Evolutionary conservation across 1,140 invertebrate species (phyloP), one percentile per base, ranked within the genome.

Genomic region (Dinoponera quadriceps): DNA sequence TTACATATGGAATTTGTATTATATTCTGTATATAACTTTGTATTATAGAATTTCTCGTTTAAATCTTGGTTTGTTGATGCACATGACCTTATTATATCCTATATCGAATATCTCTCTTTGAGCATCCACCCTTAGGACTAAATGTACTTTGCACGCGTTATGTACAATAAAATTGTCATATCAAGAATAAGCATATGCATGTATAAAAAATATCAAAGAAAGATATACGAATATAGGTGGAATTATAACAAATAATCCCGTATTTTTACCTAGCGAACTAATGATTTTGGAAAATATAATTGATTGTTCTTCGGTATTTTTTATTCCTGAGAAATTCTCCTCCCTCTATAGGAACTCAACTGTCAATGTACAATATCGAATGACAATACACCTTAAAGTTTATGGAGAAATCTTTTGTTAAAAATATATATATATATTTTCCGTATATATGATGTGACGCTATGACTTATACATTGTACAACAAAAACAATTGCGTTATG

Each of bases 401-500:
- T 18, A 29, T 44, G 20, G 22, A 82, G 20, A 74, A 82, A 55
- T 65, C 22, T 71, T 81, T 59, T 72, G 22, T 83, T 77, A 83
- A 51, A n/a, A 78, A 77, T 77, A 54, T 60, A 72, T 81, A 77
- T 77, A 54, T 60, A 72, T 81, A 60, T 72, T 74, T 65, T 66
- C 29, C n/a, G 14, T 33, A n/a, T n/a, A n/a, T n/a, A 38, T 60
- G 7, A 22, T 71, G 22, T 20, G 55, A 57, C 54, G 38, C 63
- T 71, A 57, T 16, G 11, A 57, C 44, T 69, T 69, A 48, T 14
- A 78, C 59, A 59, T 80, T 69, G 33, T 69, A 18, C 29, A 14
- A 44, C 9, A 44, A 44, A 22, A 22, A 78, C 5, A 66, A 57
- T 78, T 78, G 18, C 1, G 25, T 80, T 80, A 48, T n/a, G n/a